Percentiles rank a stretch among this genome's conserved stretches.
Evolutionary conservation across 2,113 vertebrate genomes (phyloP).

Genomic region (Pseudonaja textilis): DNA sequence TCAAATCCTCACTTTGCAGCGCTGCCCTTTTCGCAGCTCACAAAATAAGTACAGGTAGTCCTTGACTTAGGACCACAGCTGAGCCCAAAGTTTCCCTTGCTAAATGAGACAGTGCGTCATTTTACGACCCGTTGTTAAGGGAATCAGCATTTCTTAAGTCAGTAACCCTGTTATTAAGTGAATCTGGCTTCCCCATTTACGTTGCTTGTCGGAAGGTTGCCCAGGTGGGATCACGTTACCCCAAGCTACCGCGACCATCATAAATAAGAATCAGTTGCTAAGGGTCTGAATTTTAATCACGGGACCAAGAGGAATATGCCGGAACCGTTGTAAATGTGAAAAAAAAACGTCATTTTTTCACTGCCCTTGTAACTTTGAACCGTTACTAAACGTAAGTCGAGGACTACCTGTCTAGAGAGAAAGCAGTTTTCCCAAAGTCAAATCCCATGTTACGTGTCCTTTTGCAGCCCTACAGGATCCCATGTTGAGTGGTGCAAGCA

Average conservation of each 20-base stretch:
- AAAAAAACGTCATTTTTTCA: neutral
- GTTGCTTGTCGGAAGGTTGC: neutral
- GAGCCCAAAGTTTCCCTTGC: neutral
- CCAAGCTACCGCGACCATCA: neutral
- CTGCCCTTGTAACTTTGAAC: neutral
- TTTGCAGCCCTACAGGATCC: slow-evolving; percentile 87
- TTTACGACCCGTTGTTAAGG: neutral
- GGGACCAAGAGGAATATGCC: no score
- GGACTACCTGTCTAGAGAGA: neutral
- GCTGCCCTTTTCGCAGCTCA: neutral
- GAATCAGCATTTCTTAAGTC: neutral
- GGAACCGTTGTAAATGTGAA: neutral
- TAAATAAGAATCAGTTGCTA: neutral
- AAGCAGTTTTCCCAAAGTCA: neutral
- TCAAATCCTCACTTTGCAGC: neutral
- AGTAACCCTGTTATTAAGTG: no score
- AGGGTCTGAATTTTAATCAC: no score
- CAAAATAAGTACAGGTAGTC: neutral
- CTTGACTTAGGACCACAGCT: no score
- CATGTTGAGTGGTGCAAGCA: slow-evolving; percentile 99
- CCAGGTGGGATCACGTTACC: neutral
- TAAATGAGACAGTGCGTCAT: neutral
- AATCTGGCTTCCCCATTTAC: neutral
- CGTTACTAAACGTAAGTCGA: neutral
- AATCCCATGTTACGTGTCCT: slow-evolving; percentile 41